These are phyloP conservation scores for Notodonta ziczac DNA, from an alignment of 2,888 invertebrate genomes.

Conservation along the genomic window DNA sequence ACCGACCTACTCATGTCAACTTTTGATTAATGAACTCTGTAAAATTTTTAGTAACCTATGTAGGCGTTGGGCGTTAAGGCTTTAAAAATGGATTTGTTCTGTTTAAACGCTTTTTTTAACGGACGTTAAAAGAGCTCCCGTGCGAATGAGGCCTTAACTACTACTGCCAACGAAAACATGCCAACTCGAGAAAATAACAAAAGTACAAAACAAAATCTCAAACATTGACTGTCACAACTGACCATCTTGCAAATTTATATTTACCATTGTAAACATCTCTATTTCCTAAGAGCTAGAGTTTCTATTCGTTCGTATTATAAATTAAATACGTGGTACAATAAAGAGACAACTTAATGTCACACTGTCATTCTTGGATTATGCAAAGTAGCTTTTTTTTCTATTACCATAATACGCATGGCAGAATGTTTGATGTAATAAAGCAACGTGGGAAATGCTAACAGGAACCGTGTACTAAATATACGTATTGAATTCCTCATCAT, in stretches of 20 bases:
- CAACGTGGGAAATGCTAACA: slow-evolving; percentile 75
- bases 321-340: slow-evolving; percentile 38
- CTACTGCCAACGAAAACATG: slow-evolving; percentile 26
- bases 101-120: too few species aligned
- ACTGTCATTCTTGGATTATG: slow-evolving; percentile 73
- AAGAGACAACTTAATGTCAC: slow-evolving; percentile 72
- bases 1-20: too few species aligned
- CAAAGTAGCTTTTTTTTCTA: slow-evolving; percentile 77
- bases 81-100: too few species aligned
- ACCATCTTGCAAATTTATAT: slow-evolving; percentile 44
- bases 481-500: slow-evolving; percentile 20
- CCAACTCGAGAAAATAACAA: slow-evolving; percentile 29
- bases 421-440: slow-evolving; percentile 69
- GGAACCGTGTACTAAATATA: slow-evolving; percentile 25
- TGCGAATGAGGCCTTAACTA: too few species aligned
- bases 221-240: slow-evolving; percentile 55
- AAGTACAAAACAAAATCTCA: slow-evolving; percentile 49
- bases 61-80: too few species aligned
- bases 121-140: too few species aligned
- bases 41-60: background rate
- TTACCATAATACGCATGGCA: slow-evolving; percentile 71
- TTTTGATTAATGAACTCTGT: background rate
- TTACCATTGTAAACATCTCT: slow-evolving; percentile 25
- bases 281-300: slow-evolving; percentile 19
- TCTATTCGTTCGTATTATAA: slow-evolving; percentile 18